Percentiles rank a stretch among this genome's conserved stretches.
Conservation (phyloP, 2,797 vertebrate species). For the Tokudaia muenninki region DNA sequence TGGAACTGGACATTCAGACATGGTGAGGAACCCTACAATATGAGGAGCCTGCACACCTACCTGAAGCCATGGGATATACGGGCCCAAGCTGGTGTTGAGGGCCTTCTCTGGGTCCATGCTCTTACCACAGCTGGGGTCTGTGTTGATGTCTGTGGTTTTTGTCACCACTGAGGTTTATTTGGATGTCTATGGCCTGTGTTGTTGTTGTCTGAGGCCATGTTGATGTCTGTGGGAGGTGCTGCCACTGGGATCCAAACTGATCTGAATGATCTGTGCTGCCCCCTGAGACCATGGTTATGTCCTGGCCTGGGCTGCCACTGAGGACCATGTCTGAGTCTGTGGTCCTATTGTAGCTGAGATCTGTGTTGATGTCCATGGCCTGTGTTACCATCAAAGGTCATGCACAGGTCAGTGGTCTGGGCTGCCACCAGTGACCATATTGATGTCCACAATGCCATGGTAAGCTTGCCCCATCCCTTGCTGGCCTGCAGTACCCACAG, state of each 20-base stretch:
- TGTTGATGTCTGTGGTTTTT: background rate
- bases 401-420: background rate
- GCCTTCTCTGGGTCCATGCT: background rate
- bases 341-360: background rate
- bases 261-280: background rate
- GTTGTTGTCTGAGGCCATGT: background rate
- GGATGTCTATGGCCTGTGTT: background rate
- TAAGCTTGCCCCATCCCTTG: background rate
- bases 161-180: background rate
- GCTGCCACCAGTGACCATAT: background rate
- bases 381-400: background rate
- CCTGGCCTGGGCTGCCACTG: background rate
- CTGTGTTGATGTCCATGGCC: background rate
- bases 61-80: background rate
- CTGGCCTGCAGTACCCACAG: background rate
- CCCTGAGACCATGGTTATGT: background rate
- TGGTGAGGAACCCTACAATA: background rate
- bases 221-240: background rate
- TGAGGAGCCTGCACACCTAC: background rate
- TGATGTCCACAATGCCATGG: background rate
- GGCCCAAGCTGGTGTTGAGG: background rate
- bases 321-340: background rate
- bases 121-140: background rate
- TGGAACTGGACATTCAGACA: background rate
- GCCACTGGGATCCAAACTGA: background rate